A percentile compares a stretch with the other conserved stretches of the same genome.
These are phyloP conservation scores for Heterodera schachtii DNA, from an alignment of 1,140 invertebrate species.

Conservation along the genomic window DNA sequence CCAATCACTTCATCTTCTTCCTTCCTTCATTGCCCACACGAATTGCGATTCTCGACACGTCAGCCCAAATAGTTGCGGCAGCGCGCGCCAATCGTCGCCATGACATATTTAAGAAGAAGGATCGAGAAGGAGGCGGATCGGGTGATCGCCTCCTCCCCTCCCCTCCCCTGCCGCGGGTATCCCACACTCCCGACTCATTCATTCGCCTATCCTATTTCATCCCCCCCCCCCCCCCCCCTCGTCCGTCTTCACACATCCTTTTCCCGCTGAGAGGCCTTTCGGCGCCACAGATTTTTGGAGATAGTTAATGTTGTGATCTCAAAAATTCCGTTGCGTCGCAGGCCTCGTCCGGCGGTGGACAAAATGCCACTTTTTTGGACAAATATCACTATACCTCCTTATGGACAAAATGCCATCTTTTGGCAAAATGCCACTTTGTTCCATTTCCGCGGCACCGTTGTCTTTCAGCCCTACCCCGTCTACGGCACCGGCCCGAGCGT, in stretches of 20 bases:
- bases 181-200: background rate
- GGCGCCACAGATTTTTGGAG: conserved; percentile 52
- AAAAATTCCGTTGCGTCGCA: conserved; percentile 58
- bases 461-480: background rate
- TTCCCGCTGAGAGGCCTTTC: conserved; percentile 27
- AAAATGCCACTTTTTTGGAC: background rate
- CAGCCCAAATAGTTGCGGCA: conserved; percentile 7
- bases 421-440: background rate
- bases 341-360: conserved; percentile 14
- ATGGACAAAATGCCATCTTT: too few species aligned
- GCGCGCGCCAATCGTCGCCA: background rate
- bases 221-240: background rate
- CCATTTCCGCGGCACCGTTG: background rate
- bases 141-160: background rate
- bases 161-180: background rate
- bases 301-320: conserved; percentile 45
- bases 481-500: background rate
- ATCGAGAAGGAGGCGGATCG: background rate
- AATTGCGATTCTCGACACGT: background rate
- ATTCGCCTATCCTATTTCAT: conserved; percentile 4
- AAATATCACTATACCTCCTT: background rate
- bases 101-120: conserved; percentile 1
- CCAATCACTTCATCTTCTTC: background rate
- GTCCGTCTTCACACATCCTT: background rate
- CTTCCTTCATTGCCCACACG: background rate